phyloP scores from a whole-genome alignment of 2,888 invertebrate genomes.

The Tryphoninae sp. region DNA sequence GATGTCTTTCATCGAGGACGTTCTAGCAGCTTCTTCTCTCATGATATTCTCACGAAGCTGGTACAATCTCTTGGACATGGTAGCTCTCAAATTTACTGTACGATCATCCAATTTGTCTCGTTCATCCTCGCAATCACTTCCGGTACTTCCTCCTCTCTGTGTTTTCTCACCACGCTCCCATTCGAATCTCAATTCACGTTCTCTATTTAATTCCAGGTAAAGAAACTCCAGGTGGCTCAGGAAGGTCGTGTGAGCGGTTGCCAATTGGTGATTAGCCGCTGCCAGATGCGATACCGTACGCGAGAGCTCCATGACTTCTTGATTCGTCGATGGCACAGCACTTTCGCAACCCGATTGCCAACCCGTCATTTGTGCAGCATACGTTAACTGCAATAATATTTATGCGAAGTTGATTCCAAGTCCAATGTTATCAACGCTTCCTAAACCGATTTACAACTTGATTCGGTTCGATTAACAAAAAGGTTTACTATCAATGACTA shows the following conservation, averaged over 20 bases:
- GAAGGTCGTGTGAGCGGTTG: constrained; percentile 74
- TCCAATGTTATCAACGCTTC: background rate
- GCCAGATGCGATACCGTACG: constrained; percentile 77
- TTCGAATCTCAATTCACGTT: constrained; percentile 54
- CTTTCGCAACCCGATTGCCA: constrained; percentile 71
- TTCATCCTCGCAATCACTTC: constrained; percentile 19
- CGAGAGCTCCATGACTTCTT: constrained; percentile 74
- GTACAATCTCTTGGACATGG: constrained; percentile 38
- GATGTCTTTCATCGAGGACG: constrained; percentile 34
- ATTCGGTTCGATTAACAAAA: background rate
- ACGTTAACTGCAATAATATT: constrained; percentile 72
- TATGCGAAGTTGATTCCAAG: background rate
- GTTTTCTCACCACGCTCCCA: constrained; percentile 28
- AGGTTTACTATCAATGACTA: background rate
- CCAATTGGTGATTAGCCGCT: constrained; percentile 78
- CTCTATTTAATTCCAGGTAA: constrained; percentile 72
- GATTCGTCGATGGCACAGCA: constrained; percentile 61
- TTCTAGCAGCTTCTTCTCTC: constrained; percentile 24
- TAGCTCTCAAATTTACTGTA: constrained; percentile 59
- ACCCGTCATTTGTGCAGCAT: constrained; percentile 75
- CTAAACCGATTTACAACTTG: no score
- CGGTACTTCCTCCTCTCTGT: constrained; percentile 3
- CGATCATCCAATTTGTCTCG: constrained; percentile 51
- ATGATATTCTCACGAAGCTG: constrained; percentile 25
- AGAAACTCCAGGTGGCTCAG: constrained; percentile 74